Evolutionary conservation across 2,888 invertebrate species (phyloP).

Genomic region (Caenorhabditis virilis): DNA sequence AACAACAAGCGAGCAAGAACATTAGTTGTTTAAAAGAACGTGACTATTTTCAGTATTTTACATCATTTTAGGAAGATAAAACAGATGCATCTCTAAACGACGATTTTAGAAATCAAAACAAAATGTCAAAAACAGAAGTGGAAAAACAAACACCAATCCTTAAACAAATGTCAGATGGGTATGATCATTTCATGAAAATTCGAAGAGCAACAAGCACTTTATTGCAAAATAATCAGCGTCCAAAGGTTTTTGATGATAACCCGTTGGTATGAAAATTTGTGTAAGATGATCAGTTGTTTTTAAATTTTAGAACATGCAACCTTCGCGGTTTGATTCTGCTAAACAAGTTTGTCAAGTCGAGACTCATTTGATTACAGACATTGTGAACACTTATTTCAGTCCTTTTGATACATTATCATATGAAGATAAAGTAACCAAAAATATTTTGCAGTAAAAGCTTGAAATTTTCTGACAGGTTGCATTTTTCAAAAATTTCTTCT

Average conservation of each 20-base stretch:
- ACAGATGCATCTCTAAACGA: conserved; percentile 23
- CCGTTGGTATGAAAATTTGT: too few relatives aligned
- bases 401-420: conserved; percentile 55
- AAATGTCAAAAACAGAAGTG: conserved; percentile 13
- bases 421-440: conserved; percentile 50
- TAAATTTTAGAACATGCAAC: conserved; percentile 31
- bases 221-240: conserved; percentile 50
- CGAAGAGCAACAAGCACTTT: conserved; percentile 57
- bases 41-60: too few relatives aligned
- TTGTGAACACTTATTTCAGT: conserved; percentile 60
- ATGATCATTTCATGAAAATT: conserved; percentile 57
- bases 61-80: too few relatives aligned
- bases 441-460: neutral
- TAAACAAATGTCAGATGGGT: conserved; percentile 35
- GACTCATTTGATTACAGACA: conserved; percentile 60
- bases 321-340: conserved; percentile 54
- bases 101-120: neutral
- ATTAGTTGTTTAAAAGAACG: too few relatives aligned
- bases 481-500: conserved; percentile 63
- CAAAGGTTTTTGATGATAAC: too few relatives aligned
- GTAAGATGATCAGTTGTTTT: too few relatives aligned
- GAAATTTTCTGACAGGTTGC: conserved; percentile 37
- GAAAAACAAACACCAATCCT: conserved; percentile 6
- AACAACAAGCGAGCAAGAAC: too few relatives aligned
- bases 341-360: conserved; percentile 64